A percentile compares a stretch with the other conserved stretches of the same genome.
These are phyloP conservation scores for Eospalax fontanierii DNA, from an alignment of 2,797 vertebrate genomes.

Conservation along the genomic window DNA sequence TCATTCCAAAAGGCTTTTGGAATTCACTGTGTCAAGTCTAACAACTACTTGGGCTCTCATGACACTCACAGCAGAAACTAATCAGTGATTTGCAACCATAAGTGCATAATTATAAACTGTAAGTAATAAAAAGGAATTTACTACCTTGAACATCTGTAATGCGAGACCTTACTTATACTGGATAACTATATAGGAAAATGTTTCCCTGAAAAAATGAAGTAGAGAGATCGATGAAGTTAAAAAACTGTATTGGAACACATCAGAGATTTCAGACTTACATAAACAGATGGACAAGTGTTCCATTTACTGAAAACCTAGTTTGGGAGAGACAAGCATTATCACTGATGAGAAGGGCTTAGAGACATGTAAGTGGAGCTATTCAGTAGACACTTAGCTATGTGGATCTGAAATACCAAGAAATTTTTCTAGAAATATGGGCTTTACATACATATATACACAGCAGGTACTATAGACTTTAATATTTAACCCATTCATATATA, in stretches of 20 bases:
- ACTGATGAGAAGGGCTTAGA: not conserved
- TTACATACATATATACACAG: constrained; percentile 6
- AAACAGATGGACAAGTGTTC: not conserved
- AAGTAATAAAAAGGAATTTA: constrained; percentile 65
- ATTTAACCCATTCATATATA: not conserved
- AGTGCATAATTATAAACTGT: constrained; percentile 47
- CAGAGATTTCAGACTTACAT: not conserved
- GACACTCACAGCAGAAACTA: not conserved
- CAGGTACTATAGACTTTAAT: not conserved
- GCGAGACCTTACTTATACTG: not conserved
- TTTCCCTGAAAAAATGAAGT: constrained; percentile 28
- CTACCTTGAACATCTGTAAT: not conserved
- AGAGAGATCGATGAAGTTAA: not conserved
- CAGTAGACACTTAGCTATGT: not conserved
- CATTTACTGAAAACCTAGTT: constrained; percentile 50
- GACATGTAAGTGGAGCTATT: not conserved
- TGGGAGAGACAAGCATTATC: constrained; percentile 19
- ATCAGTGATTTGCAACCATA: not conserved
- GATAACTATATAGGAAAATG: not conserved
- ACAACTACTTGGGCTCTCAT: not conserved
- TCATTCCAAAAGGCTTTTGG: constrained; percentile 29
- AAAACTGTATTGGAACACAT: not conserved
- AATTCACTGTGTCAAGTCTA: not conserved
- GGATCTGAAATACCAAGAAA: constrained; percentile 50
- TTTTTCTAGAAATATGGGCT: constrained; percentile 11